Conservation (phyloP, 1,140 invertebrate genomes). For the Dinoponera quadriceps region DNA sequence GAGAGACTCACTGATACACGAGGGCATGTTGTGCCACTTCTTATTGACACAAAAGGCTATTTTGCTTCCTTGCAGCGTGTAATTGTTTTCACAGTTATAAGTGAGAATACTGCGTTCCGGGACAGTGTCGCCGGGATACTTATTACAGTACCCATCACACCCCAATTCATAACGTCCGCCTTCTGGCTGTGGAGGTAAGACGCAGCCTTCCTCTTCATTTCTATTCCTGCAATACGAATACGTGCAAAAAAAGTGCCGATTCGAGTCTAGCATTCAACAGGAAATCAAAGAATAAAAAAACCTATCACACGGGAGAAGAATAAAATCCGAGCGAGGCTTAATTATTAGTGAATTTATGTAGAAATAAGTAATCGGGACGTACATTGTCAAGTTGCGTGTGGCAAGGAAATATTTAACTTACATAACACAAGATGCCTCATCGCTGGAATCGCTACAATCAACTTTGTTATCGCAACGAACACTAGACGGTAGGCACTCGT, state of each 20-base stretch:
- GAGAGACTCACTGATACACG: slow-evolving; percentile 71
- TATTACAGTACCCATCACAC: slow-evolving; percentile 64
- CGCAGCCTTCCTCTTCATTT: slow-evolving; percentile 57
- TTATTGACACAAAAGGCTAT: slow-evolving; percentile 71
- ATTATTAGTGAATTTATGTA: not conserved
- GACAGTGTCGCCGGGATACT: slow-evolving; percentile 65
- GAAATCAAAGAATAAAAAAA: not conserved
- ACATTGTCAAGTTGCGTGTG: not conserved
- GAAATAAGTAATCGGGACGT: not conserved
- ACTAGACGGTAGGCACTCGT: slow-evolving; percentile 54
- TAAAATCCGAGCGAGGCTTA: not conserved
- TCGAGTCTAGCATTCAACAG: slow-evolving; percentile 1
- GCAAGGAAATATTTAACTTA: slow-evolving; percentile 31
- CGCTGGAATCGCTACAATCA: slow-evolving; percentile 65
- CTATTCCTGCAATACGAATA: slow-evolving; percentile 13
- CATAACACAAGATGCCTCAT: slow-evolving; percentile 39
- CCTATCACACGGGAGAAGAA: not conserved
- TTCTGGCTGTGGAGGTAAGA: slow-evolving; percentile 68
- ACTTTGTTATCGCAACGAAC: slow-evolving; percentile 57
- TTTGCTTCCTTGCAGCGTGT: slow-evolving; percentile 65
- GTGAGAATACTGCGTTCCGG: slow-evolving; percentile 72
- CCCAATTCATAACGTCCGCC: slow-evolving; percentile 70
- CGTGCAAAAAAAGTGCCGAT: not conserved
- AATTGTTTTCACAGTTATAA: slow-evolving; percentile 72
- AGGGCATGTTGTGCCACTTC: slow-evolving; percentile 62